Base-by-base conservation (phyloP, 2,888 invertebrate species). In the Tiphia femorata region DNA sequence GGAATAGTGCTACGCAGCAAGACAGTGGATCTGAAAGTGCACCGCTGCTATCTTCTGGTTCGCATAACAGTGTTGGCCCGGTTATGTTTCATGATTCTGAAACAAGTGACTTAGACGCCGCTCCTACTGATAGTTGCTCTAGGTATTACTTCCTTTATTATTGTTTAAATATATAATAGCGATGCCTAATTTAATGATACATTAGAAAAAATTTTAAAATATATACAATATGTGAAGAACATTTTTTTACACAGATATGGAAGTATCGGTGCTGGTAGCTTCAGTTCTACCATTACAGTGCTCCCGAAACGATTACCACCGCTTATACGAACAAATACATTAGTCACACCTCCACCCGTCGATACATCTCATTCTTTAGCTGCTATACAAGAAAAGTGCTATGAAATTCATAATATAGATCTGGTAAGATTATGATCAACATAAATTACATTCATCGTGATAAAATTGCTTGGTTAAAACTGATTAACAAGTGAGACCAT, bases 11-110 rank as follows among this genome's bases (percentile, higher is more conserved):
- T 14, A 43, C 62, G 14, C 59, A 70, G 2, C 68, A 62, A 41
- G 81, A 82, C 51, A 82, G 78, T 49, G 81, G 73, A 25, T 80
- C 80, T 16, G 82, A 82, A 41, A 78, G 79, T 46, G 72, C 79
- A 14, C 79, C 80, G 2, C 61, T 83, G n/a, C 49, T 82, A n/a
- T 80, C 80, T 1, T 82, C 81, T 4, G 74, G 62, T 4, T 76
- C 80, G 2, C 72, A 72, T 14, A 63, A 62, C 2, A 80, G 78
- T 27, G 57, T 66, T 14, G 76, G 73, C 16, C 72, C 72, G 43
- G 64, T 58, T 40, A 76, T 79, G 73, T 81, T 79, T 55, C 75
- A 72, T 6, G 75, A 78, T 61, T 81, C 80, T 33, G 82, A 81
- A 47, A 81, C 77, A 1, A 82, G 80, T 44, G 78, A 82, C 44